Evolutionary conservation across 2,797 vertebrate genomes (phyloP).

Genomic region (Emys orbicularis): DNA sequence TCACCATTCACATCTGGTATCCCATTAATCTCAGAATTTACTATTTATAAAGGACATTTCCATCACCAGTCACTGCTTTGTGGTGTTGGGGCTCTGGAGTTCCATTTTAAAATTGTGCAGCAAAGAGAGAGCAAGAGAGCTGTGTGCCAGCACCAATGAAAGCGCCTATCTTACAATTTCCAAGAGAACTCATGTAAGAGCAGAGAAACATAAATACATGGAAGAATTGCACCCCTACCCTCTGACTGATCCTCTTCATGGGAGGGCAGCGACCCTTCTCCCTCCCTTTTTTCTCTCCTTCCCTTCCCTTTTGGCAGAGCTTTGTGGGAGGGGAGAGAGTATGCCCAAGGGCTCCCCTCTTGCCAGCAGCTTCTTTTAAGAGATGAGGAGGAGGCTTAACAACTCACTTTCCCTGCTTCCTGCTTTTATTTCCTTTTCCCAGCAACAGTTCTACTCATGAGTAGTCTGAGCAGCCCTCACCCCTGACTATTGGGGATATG

Average conservation of each 20-base stretch:
- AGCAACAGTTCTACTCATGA: not conserved
- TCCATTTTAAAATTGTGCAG: conserved; percentile 17
- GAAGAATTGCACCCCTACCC: not conserved
- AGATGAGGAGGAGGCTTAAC: not conserved
- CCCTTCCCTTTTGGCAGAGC: conserved; percentile 13
- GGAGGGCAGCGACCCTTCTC: not conserved
- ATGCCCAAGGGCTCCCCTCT: not conserved
- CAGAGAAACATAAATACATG: not conserved
- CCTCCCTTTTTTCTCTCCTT: not conserved
- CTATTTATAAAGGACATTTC: not conserved
- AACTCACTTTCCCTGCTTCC: not conserved
- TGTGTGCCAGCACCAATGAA: not conserved
- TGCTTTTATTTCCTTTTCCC: not conserved
- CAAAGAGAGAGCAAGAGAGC: not conserved
- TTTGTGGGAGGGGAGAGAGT: not conserved
- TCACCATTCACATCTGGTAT: not conserved
- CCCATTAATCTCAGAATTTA: not conserved
- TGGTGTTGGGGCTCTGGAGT: not conserved
- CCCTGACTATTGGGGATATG: not conserved
- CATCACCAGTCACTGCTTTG: not conserved
- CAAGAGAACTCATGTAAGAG: not conserved
- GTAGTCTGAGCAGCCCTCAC: not conserved
- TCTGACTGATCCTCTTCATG: not conserved
- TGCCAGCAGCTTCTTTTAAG: not conserved
- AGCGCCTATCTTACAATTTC: not conserved